These are phyloP conservation scores for Uromys caudimaculatus DNA, from an alignment of 2,797 vertebrate species.

Conservation along the genomic window DNA sequence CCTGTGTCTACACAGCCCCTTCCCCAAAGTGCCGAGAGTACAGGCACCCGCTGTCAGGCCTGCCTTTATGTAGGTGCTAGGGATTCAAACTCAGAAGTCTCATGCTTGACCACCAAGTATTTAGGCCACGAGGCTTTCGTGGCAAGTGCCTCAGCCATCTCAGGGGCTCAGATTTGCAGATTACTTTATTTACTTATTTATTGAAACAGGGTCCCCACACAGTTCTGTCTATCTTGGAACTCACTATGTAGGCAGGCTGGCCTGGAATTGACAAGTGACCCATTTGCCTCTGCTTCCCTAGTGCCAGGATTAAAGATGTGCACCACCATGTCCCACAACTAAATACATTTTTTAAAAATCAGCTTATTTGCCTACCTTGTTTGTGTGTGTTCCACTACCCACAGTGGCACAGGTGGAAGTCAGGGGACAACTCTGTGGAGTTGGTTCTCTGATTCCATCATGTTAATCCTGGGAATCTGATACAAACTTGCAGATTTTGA, in stretches of 20 bases:
- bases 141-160: neutral
- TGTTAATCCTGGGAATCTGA: neutral
- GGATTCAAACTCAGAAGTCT: neutral
- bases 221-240: neutral
- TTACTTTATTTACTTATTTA: neutral
- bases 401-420: neutral
- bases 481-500: constrained; percentile 45
- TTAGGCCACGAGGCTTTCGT: neutral
- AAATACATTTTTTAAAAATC: neutral
- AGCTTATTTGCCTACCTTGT: neutral
- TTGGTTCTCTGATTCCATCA: neutral
- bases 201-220: neutral
- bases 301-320: neutral
- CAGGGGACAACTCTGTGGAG: neutral
- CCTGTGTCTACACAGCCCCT: neutral
- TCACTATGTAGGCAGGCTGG: neutral
- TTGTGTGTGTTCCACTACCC: neutral
- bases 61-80: neutral
- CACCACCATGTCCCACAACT: neutral
- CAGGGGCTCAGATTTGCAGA: neutral
- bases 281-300: neutral
- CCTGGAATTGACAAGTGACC: neutral
- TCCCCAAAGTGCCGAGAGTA: neutral
- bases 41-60: neutral
- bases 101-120: neutral